Evolutionary conservation across 2,797 vertebrate species (phyloP).

Genomic region (Florisuga fusca): DNA sequence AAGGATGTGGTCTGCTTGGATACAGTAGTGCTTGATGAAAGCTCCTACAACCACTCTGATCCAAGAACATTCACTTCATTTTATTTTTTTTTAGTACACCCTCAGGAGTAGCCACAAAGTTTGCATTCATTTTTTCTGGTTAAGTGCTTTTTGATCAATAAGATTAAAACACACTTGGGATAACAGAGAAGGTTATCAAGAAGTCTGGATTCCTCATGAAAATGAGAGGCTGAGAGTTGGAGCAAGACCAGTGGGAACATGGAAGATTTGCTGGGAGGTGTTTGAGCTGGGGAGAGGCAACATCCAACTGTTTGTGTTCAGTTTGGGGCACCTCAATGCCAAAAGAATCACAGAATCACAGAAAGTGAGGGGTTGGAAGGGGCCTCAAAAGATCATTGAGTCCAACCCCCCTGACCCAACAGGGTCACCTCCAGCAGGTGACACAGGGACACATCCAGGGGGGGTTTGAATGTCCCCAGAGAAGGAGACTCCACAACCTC

Average conservation of each 20-base stretch:
- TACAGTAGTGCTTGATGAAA: neutral
- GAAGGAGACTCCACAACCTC: no score
- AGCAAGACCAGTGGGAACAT: neutral
- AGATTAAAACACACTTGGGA: neutral
- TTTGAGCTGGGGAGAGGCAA: neutral
- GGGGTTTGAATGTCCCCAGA: no score
- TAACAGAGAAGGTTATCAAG: neutral
- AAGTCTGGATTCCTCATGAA: neutral
- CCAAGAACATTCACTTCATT: neutral
- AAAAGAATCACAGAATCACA: no score
- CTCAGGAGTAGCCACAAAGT: neutral
- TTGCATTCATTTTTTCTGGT: neutral
- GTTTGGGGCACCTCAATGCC: no score
- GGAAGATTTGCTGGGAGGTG: fast-evolving
- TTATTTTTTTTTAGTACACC: neutral
- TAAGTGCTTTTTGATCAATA: neutral
- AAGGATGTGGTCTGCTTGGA: neutral
- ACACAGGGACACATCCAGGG: no score
- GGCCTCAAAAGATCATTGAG: no score
- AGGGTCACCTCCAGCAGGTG: no score
- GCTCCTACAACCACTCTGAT: neutral
- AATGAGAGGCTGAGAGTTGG: neutral
- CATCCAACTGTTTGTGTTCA: neutral
- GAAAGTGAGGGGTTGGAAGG: no score
- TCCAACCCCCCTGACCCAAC: no score